A percentile compares a stretch with the other conserved stretches of the same genome.
phyloP scores from a whole-genome alignment of 2,888 invertebrate genomes.

The Chalcis sispes region DNA sequence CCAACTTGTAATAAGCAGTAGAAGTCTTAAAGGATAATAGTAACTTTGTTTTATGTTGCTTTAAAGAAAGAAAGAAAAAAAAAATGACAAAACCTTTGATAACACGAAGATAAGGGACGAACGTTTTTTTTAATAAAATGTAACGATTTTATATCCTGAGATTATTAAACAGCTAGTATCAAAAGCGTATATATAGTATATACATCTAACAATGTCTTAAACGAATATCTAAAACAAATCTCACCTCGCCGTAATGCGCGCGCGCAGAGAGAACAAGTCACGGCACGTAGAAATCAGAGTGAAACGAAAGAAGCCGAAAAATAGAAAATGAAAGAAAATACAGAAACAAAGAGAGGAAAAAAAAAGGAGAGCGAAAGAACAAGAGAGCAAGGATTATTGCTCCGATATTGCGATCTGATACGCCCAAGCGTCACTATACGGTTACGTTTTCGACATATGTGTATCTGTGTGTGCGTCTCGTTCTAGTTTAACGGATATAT shows the following conservation, averaged over 20 bases:
- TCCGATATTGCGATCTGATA: constrained; percentile 68
- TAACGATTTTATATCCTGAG: no score
- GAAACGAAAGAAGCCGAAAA: background rate
- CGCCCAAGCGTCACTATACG: constrained; percentile 68
- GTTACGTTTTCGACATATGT: background rate
- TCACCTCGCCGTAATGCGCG: no score
- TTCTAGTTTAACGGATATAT: background rate
- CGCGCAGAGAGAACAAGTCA: no score
- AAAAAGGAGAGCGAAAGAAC: background rate
- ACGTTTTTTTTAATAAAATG: no score
- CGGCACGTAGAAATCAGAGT: background rate
- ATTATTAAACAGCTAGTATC: no score
- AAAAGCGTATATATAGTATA: no score
- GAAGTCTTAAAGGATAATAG: constrained; percentile 43
- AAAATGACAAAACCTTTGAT: background rate
- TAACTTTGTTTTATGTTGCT: constrained; percentile 30
- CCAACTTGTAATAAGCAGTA: constrained; percentile 44
- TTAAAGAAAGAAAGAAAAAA: no score
- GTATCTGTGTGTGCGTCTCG: constrained; percentile 54
- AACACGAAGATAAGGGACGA: no score
- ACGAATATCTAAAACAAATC: no score
- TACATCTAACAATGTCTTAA: no score
- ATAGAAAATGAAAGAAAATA: background rate
- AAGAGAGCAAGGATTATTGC: constrained; percentile 70
- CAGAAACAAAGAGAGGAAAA: background rate